phyloP scores from a whole-genome alignment of 2,113 vertebrate genomes.

The Ivindomyrus marchei region DNA sequence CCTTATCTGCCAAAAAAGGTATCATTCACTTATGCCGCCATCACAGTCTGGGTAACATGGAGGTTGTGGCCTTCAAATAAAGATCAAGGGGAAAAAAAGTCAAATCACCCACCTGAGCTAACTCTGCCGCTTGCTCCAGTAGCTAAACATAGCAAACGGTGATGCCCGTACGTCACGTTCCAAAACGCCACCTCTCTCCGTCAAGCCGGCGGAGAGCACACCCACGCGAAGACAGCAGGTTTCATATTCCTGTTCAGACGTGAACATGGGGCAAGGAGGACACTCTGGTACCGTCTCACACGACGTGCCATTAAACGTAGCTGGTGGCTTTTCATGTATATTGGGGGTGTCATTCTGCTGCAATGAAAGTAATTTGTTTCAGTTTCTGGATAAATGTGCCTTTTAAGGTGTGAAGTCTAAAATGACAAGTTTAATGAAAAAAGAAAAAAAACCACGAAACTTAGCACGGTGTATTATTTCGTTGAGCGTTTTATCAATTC shows the following conservation, averaged over 20 bases:
- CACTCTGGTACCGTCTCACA: not conserved
- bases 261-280: not conserved
- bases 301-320: not conserved
- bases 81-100: not conserved
- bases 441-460: not conserved
- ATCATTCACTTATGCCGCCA: not conserved
- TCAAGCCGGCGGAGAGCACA: not conserved
- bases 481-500: not conserved
- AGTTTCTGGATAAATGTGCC: not conserved
- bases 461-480: not conserved
- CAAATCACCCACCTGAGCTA: not conserved
- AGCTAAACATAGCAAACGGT: not conserved
- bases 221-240: not conserved
- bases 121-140: not conserved
- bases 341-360: not conserved
- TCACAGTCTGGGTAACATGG: not conserved
- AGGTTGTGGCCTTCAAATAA: not conserved
- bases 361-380: not conserved
- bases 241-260: slow-evolving; percentile 8
- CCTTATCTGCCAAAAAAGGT: not conserved
- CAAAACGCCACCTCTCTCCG: not conserved
- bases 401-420: not conserved
- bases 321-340: not conserved
- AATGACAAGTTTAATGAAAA: not conserved
- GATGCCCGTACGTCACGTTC: not conserved